These are phyloP conservation scores for Tringa solitaria DNA, from an alignment of 2,113 vertebrate genomes.

Conservation along the genomic window DNA sequence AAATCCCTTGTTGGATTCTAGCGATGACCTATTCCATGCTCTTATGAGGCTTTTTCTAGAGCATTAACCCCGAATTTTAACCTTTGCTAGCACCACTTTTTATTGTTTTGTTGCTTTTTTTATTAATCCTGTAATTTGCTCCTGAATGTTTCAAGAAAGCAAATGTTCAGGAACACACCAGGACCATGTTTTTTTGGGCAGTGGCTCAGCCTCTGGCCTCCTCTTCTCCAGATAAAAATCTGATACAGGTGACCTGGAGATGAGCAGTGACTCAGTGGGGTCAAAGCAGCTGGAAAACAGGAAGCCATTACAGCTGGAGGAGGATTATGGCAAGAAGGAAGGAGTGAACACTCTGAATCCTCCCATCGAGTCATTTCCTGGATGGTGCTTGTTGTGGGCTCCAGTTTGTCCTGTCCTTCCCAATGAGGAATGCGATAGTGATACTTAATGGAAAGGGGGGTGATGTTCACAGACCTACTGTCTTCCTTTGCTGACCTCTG, in stretches of 20 bases:
- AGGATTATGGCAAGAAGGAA: background rate
- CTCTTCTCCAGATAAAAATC: background rate
- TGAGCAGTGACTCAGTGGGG: slow-evolving; percentile 1
- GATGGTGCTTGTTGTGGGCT: background rate
- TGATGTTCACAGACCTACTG: background rate
- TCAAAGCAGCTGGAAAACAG: slow-evolving; percentile 43
- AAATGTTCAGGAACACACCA: background rate
- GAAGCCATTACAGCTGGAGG: slow-evolving; percentile 39
- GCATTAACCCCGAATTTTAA: background rate
- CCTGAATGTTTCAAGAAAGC: background rate
- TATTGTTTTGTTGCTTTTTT: background rate
- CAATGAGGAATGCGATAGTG: background rate
- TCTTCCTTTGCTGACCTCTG: background rate
- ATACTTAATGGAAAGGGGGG: background rate
- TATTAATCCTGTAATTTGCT: background rate
- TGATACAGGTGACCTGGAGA: background rate
- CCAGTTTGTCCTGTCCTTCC: background rate
- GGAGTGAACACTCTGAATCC: background rate
- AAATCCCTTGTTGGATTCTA: background rate
- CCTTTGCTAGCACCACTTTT: background rate
- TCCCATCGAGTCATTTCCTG: slow-evolving; percentile 34
- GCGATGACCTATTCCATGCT: background rate
- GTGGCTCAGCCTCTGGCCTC: background rate
- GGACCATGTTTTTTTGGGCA: background rate
- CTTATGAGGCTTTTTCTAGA: background rate